Evolutionary conservation across 2,888 invertebrate species (phyloP).

Genomic region (Dicyrtomina minuta): DNA sequence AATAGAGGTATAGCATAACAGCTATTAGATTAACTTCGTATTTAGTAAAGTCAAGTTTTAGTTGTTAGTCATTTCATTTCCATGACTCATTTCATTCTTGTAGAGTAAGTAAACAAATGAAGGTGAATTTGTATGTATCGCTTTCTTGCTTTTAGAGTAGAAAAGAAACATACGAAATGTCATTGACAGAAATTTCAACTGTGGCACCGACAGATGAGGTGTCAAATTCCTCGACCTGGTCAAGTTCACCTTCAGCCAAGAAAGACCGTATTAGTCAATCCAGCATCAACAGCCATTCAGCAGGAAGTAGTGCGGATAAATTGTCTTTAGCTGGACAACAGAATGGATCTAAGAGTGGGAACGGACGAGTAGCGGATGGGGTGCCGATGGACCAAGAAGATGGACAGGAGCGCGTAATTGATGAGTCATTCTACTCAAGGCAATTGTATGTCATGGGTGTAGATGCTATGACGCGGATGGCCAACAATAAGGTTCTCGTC

Average conservation of each 20-base stretch:
- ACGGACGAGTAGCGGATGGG: neutral
- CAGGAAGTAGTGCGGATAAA: conserved; percentile 1
- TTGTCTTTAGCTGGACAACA: conserved; percentile 12
- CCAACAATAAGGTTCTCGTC: conserved; percentile 88
- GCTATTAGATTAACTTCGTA: too few species aligned
- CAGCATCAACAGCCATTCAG: neutral
- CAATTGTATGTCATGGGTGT: conserved; percentile 98
- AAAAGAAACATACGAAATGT: too few species aligned
- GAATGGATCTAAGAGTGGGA: conserved; percentile 27
- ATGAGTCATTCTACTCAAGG: conserved; percentile 86
- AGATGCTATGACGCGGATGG: conserved; percentile 99
- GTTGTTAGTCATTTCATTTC: too few species aligned
- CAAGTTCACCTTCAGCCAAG: conserved; percentile 31
- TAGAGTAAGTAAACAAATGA: too few species aligned
- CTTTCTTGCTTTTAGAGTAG: too few species aligned
- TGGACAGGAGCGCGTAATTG: conserved; percentile 64
- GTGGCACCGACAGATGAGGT: conserved; percentile 30
- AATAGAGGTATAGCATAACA: too few species aligned
- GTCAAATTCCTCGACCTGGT: conserved; percentile 20
- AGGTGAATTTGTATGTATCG: too few species aligned
- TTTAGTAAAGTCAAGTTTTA: too few species aligned
- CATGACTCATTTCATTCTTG: too few species aligned
- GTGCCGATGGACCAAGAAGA: conserved; percentile 3
- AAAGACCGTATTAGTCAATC: conserved; percentile 15
- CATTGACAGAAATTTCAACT: conserved; percentile 30